phyloP scores from a whole-genome alignment of 2,113 vertebrate genomes.

The Emydura subglobosa region DNA sequence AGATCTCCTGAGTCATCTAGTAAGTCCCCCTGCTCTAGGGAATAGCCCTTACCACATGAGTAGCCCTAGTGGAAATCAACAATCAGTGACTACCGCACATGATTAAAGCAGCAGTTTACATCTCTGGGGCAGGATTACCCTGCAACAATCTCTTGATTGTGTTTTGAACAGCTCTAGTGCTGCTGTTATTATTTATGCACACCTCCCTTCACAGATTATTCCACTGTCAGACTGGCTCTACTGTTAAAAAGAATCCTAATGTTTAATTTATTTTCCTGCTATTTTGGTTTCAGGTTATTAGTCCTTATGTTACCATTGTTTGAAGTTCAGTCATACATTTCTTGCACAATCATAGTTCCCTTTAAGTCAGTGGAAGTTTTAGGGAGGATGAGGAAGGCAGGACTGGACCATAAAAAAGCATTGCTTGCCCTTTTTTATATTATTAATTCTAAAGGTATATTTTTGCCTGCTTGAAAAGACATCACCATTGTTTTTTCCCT shows the following conservation, averaged over 20 bases:
- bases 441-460: not conserved
- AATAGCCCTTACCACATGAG: not conserved
- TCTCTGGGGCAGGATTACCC: not conserved
- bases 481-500: not conserved
- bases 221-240: not conserved
- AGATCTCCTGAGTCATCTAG: not conserved
- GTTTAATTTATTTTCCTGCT: not conserved
- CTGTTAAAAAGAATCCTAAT: not conserved
- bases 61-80: not conserved
- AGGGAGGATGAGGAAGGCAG: not conserved
- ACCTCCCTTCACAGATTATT: not conserved
- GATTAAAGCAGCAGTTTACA: not conserved
- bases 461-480: not conserved
- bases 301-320: not conserved
- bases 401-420: not conserved
- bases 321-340: not conserved
- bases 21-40: not conserved
- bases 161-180: not conserved
- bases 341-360: not conserved
- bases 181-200: not conserved
- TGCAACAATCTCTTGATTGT: not conserved
- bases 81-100: not conserved
- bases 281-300: not conserved
- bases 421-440: not conserved
- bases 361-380: not conserved